Base-by-base conservation (phyloP, 2,113 vertebrate species). In the Numenius arquata region DNA sequence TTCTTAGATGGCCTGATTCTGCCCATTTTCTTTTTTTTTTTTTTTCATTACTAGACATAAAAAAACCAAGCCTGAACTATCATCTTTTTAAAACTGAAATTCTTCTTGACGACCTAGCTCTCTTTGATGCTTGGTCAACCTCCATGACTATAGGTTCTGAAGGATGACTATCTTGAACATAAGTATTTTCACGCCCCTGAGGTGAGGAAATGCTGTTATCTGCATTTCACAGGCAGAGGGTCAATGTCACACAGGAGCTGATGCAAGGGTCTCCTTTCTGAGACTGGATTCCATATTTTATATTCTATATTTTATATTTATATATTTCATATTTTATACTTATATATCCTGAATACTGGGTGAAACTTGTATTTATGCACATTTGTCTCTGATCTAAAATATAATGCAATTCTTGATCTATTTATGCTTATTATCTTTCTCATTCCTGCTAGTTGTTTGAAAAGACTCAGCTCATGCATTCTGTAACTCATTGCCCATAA, bases 121-220 rank as follows among this genome's bases (percentile, higher is more conserved):
- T 68, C 40, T 66, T 43, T 66, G 27, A 26, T 58, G 62, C 10
- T 2, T 50, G 5, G 12, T 36, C 65, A 85, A 9, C 5, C 23
- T 52, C 15, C 29, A 7, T 40, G 12, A 30, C 17, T 50, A 11
- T 2, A 11, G 12, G 3, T 81, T 84, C 27, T 62, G 32, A 76
- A 65, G 13, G 8, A 15, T 36, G 52, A 32, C 34, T n/a, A 3
- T 26, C 17, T 76, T 10, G 2, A 38, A 6, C 1, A 1, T 18
- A 38, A 59, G 14, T 43, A 48, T 77, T 90, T 88, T 80, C 55
- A 77, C 11, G 62, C 5, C 8, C 9, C 12, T 72, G 18, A 68
- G n/a, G 17, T 67, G 15, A 75, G 8, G 9, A 91, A 81, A 56
- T 50, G 15, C 11, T 3, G 1, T 38, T 55, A 63, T 25, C 27